Evolutionary conservation across 2,888 invertebrate genomes (phyloP), one percentile per base, ranked within the genome.

Genomic region (Hypomecis punctinalis): DNA sequence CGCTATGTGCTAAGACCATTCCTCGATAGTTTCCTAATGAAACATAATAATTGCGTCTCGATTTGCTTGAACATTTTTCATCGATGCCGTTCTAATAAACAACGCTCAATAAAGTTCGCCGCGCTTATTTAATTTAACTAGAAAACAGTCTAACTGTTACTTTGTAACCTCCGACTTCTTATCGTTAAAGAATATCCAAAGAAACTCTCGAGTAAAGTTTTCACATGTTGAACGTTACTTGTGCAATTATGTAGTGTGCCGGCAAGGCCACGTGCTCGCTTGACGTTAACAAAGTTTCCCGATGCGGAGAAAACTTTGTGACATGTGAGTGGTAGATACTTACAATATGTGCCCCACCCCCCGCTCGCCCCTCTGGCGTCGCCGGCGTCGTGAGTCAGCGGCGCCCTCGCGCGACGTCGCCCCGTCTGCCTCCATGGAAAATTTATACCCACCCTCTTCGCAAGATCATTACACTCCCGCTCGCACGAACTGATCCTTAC

Each of bases 261-360:
- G 81, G 83, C 85, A 83, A 89, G 90, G 88, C 92, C 93, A 93
- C 93, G 93, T 93, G 93, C 89, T 92, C 91, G 80, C 84, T 86
- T 92, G 91, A 92, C 91, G 91, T 89, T 92, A 91, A 91, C 92
- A 92, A 92, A 93, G 92, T 93, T 93, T 92, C 84, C 84, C 88
- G 89, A 91, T 91, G 90, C 89, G 89, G 89, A 89, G 91, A 90
- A 91, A 93, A 92, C 91, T 93, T 93, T 90, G 91, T 91, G 92
- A 92, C 92, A 92, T 93, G 92, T 92, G 92, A 91, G 92, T 84
- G 85, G 89, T 90, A 86, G 87, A 88, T 91, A 91, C 90, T 91
- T 91, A 89, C 89, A 88, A 90, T 91, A 91, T 91, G 88, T 89
- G 86, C 80, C 74, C 80, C 74, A 75, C 78, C 75, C 72, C 74